Base-by-base conservation (phyloP, 1,140 invertebrate species). In the Scaptodrosophila lebanonensis region DNA sequence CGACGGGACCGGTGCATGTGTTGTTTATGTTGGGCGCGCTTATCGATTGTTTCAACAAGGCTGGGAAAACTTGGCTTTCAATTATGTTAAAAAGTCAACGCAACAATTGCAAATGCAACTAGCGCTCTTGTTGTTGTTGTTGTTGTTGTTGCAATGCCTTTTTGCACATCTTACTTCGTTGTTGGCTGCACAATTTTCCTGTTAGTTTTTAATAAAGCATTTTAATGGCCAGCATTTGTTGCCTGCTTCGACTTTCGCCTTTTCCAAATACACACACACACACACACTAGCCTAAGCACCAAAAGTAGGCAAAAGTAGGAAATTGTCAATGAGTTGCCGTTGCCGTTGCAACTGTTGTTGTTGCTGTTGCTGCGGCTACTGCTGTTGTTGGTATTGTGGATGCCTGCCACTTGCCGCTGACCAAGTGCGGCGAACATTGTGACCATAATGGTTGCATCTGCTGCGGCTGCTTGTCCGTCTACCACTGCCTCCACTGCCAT, bases 281-380 rank as follows among this genome's bases (percentile, higher is more conserved):
- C n/a, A n/a, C 36, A 43, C 53, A 58, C 48, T 48, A 42, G 53
- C 73, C 64, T 60, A 67, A 79, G 53, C 73, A 68, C 64, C 73
- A 77, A 82, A 79, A 48, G 53, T 71, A 58, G 54, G 16, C 33
- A 52, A 44, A 58, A 64, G 47, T 52, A 42, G 75, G 66, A 82
- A 82, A 82, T 70, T 82, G 75, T 82, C 68, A 79, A 69, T 58
- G 62, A 67, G 52, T 66, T 70, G n/a, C n/a, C n/a, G n/a, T n/a
- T n/a, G n/a, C n/a, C n/a, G n/a, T 58, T 9, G 13, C 3, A 13
- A 33, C 22, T 29, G 12, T 44, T 18, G 39, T 18, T 53, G 30
- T 25, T 36, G 17, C 42, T 43, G 32, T 25, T 35, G 54, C 13
- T 40, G 52, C 45, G 25, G 25, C 27, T 13, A 33, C 16, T 29